Conservation (phyloP, 2,888 invertebrate species). For the Apocheima hispidaria region DNA sequence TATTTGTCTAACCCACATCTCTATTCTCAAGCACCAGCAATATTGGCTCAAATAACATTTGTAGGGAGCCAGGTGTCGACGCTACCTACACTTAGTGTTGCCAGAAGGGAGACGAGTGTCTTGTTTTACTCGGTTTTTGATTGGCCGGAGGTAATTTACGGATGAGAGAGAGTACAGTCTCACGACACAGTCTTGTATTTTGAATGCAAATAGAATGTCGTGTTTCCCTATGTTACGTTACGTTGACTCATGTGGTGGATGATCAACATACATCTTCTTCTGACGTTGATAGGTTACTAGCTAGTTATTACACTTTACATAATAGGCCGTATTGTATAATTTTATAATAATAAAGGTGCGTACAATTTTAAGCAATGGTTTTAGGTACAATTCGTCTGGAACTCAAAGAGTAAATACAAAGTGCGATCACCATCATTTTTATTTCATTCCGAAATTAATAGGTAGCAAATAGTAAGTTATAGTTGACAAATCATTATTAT, state of each 20-base stretch:
- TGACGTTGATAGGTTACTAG: background rate
- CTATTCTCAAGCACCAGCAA: conserved; percentile 23
- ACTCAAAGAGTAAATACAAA: too few relatives aligned
- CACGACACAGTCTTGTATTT: conserved; percentile 9
- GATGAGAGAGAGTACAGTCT: conserved; percentile 3
- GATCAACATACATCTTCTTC: conserved; percentile 6
- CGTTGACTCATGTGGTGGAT: conserved; percentile 15
- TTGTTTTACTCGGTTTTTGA: conserved; percentile 41
- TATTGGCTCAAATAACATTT: conserved; percentile 79
- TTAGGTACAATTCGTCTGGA: too few relatives aligned
- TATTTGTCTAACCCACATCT: conserved; percentile 9
- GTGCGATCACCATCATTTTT: too few relatives aligned
- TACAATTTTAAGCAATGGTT: too few relatives aligned
- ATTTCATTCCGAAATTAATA: too few relatives aligned
- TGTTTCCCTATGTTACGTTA: background rate
- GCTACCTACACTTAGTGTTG: conserved; percentile 61
- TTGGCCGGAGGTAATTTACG: conserved; percentile 35
- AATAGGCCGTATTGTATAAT: background rate
- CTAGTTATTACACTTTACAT: background rate
- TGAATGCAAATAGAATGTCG: conserved; percentile 22
- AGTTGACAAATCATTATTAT: too few relatives aligned
- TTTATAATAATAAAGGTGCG: too few relatives aligned
- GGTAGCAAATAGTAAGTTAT: too few relatives aligned
- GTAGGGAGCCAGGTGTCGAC: conserved; percentile 64
- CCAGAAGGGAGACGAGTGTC: conserved; percentile 48